These are phyloP conservation scores for Linyphia triangularis DNA, from an alignment of 2,888 invertebrate genomes.

Conservation along the genomic window DNA sequence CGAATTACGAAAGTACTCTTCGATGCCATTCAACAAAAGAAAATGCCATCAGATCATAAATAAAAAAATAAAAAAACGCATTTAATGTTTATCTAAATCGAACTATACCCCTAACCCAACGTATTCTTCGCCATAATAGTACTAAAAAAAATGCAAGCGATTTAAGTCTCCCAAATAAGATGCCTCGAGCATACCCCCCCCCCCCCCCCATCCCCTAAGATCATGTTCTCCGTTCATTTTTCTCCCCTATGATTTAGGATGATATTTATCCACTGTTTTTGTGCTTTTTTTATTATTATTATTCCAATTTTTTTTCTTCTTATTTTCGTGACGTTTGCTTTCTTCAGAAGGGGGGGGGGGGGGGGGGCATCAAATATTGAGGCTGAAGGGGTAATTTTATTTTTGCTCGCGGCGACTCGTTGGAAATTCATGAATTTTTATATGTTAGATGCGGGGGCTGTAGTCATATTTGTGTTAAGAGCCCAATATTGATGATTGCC, in stretches of 20 bases:
- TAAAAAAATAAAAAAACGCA: slow-evolving; percentile 27
- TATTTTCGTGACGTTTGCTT: background rate
- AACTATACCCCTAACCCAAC: slow-evolving; percentile 17
- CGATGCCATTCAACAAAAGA: slow-evolving; percentile 3
- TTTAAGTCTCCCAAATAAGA: slow-evolving; percentile 57
- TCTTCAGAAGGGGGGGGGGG: background rate
- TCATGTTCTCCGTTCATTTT: slow-evolving; percentile 59
- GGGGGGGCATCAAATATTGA: slow-evolving; percentile 26
- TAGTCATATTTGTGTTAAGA: slow-evolving; percentile 15
- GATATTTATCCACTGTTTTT: slow-evolving; percentile 50
- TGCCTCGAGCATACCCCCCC: slow-evolving; percentile 36
- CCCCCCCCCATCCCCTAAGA: slow-evolving; percentile 37
- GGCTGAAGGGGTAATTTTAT: slow-evolving; percentile 46
- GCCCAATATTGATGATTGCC: slow-evolving; percentile 12
- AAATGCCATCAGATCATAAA: background rate
- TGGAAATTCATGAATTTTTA: slow-evolving; percentile 56
- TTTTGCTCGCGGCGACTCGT: slow-evolving; percentile 42
- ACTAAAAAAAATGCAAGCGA: slow-evolving; percentile 16
- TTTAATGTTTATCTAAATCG: slow-evolving; percentile 48
- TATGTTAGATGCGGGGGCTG: slow-evolving; percentile 5
- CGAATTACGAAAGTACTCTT: slow-evolving; percentile 32
- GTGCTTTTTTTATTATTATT: background rate
- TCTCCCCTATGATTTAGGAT: slow-evolving; percentile 58
- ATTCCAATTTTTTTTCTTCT: background rate
- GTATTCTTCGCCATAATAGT: slow-evolving; percentile 3